phyloP scores from a whole-genome alignment of 2,113 vertebrate species.

The Pungitius pungitius region DNA sequence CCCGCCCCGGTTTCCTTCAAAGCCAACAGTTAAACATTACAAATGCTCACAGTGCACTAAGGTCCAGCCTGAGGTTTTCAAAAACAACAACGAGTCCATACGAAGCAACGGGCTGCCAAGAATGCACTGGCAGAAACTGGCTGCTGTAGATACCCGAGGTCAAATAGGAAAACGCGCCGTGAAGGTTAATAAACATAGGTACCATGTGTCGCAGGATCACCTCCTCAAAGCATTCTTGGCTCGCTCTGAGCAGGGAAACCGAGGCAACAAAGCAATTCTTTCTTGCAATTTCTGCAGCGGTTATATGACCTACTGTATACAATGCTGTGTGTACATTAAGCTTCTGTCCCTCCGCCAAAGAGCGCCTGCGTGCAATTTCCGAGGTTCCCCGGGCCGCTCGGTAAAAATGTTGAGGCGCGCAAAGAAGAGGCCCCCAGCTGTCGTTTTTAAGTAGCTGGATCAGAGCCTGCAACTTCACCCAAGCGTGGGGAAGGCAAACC shows the following conservation, averaged over 20 bases:
- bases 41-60: neutral
- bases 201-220: conserved; percentile 18
- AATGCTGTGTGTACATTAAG: conserved; percentile 34
- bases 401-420: conserved; percentile 15
- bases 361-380: conserved; percentile 17
- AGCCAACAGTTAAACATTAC: conserved; percentile 13
- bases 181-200: conserved; percentile 25
- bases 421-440: conserved; percentile 38
- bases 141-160: conserved; percentile 29
- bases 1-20: neutral
- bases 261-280: conserved; percentile 18
- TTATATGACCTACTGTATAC: conserved; percentile 6
- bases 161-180: conserved; percentile 33
- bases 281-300: conserved; percentile 34
- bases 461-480: conserved; percentile 55
- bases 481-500: conserved; percentile 62
- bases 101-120: conserved; percentile 1
- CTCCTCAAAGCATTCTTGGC: conserved; percentile 24
- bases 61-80: neutral
- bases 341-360: conserved; percentile 36
- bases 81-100: conserved; percentile 2
- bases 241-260: conserved; percentile 19
- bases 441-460: conserved; percentile 59
- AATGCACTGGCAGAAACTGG: conserved; percentile 22
- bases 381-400: conserved; percentile 28